Percentiles rank a stretch among this genome's conserved stretches.
Evolutionary conservation across 2,113 vertebrate species (phyloP).

Genomic region (Stictonetta naevosa): DNA sequence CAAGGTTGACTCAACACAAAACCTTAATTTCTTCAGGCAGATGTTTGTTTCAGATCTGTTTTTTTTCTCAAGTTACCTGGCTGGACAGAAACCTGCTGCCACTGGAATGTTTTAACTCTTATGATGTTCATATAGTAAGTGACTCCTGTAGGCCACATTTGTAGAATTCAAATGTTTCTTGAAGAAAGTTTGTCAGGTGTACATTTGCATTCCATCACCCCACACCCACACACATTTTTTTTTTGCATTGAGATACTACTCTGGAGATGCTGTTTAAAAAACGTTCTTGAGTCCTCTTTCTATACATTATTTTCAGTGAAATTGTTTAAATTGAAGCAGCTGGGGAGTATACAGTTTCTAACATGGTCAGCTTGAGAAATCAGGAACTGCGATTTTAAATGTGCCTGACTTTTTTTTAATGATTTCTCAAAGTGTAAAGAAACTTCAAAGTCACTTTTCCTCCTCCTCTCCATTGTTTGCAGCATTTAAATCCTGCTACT

Average conservation of each 20-base stretch:
- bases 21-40: background rate
- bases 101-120: background rate
- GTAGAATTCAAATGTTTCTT: background rate
- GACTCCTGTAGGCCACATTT: background rate
- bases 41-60: background rate
- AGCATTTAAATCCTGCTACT: background rate
- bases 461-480: background rate
- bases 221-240: no score
- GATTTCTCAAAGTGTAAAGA: background rate
- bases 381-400: background rate
- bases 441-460: background rate
- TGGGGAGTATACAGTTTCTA: background rate
- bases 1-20: background rate
- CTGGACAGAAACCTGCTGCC: background rate
- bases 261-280: background rate
- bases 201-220: background rate
- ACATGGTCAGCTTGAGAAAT: background rate
- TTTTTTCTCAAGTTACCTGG: background rate
- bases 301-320: background rate
- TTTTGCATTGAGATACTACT: background rate
- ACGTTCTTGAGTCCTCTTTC: background rate
- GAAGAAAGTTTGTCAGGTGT: background rate
- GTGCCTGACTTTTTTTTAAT: background rate
- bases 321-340: background rate
- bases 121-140: background rate